A percentile compares a stretch with the other conserved stretches of the same genome.
Conservation (phyloP, 2,888 invertebrate species). For the Thymelicus lineola region DNA sequence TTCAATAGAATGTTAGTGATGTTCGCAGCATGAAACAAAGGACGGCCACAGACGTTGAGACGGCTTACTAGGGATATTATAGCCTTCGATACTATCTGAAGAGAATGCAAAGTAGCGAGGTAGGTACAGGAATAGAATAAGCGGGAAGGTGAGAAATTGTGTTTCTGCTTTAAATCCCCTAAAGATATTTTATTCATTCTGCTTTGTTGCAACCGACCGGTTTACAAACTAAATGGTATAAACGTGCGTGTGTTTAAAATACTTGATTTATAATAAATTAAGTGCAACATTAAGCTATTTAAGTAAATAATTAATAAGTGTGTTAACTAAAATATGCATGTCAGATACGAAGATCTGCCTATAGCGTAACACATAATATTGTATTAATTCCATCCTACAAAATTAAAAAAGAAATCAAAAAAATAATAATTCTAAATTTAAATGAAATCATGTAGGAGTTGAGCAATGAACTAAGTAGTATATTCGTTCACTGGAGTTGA, state of each 20-base stretch:
- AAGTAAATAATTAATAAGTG: no score
- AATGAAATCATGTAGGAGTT: no score
- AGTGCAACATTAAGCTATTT: not conserved
- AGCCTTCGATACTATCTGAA: slow-evolving; percentile 44
- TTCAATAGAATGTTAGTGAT: slow-evolving; percentile 71
- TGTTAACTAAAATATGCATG: no score
- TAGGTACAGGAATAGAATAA: slow-evolving; percentile 33
- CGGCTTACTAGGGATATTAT: slow-evolving; percentile 50
- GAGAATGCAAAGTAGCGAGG: slow-evolving; percentile 48
- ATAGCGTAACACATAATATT: no score
- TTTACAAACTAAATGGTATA: not conserved
- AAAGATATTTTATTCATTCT: slow-evolving; percentile 1
- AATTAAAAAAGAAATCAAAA: no score
- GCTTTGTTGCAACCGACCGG: not conserved
- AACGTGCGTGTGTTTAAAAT: not conserved
- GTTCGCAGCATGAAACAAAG: slow-evolving; percentile 55
- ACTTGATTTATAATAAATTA: not conserved
- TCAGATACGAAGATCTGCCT: no score
- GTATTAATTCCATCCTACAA: no score
- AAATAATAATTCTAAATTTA: no score
- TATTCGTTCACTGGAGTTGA: no score
- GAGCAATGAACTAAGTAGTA: no score
- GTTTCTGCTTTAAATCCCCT: slow-evolving; percentile 18
- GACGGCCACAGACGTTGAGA: slow-evolving; percentile 50
- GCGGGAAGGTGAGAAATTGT: slow-evolving; percentile 26